A percentile compares a stretch with the other conserved stretches of the same genome.
Conservation (phyloP, 2,113 vertebrate species). For the Zosterops pallidus region DNA sequence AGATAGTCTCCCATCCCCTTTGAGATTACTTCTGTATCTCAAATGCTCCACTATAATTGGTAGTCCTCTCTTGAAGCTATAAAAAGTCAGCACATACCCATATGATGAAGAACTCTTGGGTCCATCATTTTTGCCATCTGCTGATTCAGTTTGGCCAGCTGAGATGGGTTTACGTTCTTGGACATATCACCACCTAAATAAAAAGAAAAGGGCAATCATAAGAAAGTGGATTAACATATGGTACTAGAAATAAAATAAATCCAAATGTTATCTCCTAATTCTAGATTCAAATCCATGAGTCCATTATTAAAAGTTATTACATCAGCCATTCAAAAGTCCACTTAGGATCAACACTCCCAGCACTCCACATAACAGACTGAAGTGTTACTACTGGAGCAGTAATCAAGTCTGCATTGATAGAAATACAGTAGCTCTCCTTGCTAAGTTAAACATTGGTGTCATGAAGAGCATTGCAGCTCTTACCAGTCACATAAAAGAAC, state of each 20-base stretch:
- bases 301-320: background rate
- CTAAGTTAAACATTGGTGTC: background rate
- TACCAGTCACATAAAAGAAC: background rate
- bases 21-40: background rate
- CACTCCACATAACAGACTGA: background rate
- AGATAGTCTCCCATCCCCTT: background rate
- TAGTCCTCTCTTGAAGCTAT: background rate
- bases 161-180: conserved; percentile 98
- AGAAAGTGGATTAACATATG: background rate
- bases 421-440: background rate
- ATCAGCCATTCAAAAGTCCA: background rate
- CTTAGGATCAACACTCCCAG: background rate
- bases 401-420: background rate
- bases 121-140: conserved; percentile 99
- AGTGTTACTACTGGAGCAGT: background rate
- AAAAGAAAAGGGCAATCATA: background rate
- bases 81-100: conserved; percentile 82
- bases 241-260: background rate
- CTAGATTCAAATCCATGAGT: background rate
- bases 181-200: conserved; percentile 95
- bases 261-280: background rate
- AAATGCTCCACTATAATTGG: background rate
- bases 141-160: conserved; percentile 98
- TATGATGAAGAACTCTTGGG: conserved; percentile 97
- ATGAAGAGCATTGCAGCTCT: background rate